Evolutionary conservation across 2,113 vertebrate species (phyloP).

Genomic region (Nothobranchius kuhntae): DNA sequence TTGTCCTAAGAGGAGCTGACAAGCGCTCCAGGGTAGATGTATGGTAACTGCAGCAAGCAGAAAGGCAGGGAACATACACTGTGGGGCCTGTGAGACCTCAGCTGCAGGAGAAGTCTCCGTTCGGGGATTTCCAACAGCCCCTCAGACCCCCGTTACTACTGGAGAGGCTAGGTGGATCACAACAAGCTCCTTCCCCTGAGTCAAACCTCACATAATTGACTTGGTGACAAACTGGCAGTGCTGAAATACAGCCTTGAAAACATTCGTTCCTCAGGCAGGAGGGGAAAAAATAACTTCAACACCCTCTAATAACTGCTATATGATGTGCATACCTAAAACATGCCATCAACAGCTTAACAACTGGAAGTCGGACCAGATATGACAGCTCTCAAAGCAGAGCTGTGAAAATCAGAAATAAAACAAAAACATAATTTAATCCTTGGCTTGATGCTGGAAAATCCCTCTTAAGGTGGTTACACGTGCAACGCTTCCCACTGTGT

Average conservation of each 20-base stretch:
- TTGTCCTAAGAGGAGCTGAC: conserved; percentile 70
- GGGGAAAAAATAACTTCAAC: conserved; percentile 33
- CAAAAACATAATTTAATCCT: conserved; percentile 51
- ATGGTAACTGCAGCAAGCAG: conserved; percentile 56
- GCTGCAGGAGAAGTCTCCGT: conserved; percentile 29
- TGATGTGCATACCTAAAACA: conserved; percentile 43
- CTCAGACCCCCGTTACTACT: conserved; percentile 49
- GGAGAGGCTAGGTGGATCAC: conserved; percentile 41
- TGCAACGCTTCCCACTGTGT: conserved; percentile 28
- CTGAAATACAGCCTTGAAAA: conserved; percentile 45
- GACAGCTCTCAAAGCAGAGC: conserved; percentile 41
- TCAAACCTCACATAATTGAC: conserved; percentile 44
- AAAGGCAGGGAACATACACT: conserved; percentile 33
- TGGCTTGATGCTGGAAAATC: conserved; percentile 55
- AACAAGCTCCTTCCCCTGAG: conserved; percentile 54
- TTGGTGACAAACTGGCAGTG: conserved; percentile 37
- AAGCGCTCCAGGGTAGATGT: conserved; percentile 63
- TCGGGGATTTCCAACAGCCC: conserved; percentile 56
- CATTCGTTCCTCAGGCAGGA: conserved; percentile 19
- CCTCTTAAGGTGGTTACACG: conserved; percentile 38
- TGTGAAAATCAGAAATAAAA: conserved; percentile 21
- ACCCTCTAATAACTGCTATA: conserved; percentile 32
- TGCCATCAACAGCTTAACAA: conserved; percentile 38
- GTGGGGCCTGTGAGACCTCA: conserved; percentile 47
- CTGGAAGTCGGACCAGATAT: conserved; percentile 15